Evolutionary conservation across 2,113 vertebrate species (phyloP).

Genomic region (Lampris megalopsis): DNA sequence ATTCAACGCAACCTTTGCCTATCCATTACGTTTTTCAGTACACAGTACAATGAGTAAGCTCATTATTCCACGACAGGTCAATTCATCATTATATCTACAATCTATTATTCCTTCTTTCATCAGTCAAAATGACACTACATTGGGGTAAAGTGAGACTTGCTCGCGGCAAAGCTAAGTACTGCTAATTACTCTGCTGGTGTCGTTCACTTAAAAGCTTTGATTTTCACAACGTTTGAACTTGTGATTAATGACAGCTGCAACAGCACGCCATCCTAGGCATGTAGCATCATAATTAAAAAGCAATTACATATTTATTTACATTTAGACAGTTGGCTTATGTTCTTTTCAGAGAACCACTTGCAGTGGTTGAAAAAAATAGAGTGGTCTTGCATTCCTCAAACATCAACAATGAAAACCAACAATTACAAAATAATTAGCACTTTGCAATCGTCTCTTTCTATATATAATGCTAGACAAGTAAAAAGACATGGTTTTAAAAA

Average conservation of each 20-base stretch:
- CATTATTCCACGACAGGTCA: conserved; percentile 33
- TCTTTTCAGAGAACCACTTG: background rate
- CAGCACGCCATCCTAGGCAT: conserved; percentile 1
- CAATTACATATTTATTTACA: background rate
- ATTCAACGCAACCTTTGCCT: conserved; percentile 14
- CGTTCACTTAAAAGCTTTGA: background rate
- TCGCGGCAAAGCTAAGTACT: conserved; percentile 37
- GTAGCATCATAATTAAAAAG: background rate
- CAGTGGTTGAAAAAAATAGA: background rate
- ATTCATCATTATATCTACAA: background rate
- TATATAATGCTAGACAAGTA: too few relatives aligned
- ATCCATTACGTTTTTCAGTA: conserved; percentile 6
- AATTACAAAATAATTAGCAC: too few relatives aligned
- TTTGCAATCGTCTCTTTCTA: too few relatives aligned
- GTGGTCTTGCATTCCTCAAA: background rate
- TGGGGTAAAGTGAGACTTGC: conserved; percentile 12
- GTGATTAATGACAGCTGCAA: conserved; percentile 19
- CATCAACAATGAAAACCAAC: background rate
- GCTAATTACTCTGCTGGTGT: background rate
- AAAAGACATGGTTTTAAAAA: too few relatives aligned
- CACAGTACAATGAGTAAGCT: conserved; percentile 19
- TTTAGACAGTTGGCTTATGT: background rate
- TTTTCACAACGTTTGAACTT: conserved; percentile 20
- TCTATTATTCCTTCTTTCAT: conserved; percentile 38
- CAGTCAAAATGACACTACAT: conserved; percentile 46